Conservation (phyloP, 2,888 invertebrate species). For the Leptinotarsa juncta region DNA sequence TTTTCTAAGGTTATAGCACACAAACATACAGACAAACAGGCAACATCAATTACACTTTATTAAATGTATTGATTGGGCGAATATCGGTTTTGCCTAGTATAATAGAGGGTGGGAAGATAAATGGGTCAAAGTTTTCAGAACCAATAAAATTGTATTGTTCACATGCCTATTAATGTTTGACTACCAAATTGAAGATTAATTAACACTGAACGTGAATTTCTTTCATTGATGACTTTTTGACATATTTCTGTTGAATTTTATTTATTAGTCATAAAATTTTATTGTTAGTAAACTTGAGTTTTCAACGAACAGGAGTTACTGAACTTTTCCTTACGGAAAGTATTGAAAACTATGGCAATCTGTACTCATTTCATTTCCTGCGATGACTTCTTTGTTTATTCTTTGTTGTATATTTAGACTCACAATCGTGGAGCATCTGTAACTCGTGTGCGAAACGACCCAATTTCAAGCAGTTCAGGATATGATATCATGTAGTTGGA, state of each 20-base stretch:
- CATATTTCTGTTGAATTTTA: not conserved
- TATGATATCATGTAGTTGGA: constrained; percentile 14
- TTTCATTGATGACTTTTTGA: too few species aligned
- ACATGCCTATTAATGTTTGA: too few species aligned
- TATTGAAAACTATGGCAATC: constrained; percentile 27
- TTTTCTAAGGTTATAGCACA: too few species aligned
- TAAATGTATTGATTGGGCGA: too few species aligned
- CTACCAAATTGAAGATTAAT: too few species aligned
- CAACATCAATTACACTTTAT: too few species aligned
- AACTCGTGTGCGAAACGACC: constrained; percentile 45
- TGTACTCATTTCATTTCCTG: constrained; percentile 48
- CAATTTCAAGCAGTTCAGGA: constrained; percentile 35
- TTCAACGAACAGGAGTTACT: not conserved
- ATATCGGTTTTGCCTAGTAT: too few species aligned
- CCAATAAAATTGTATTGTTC: too few species aligned
- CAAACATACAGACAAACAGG: too few species aligned
- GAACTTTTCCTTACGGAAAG: constrained; percentile 19
- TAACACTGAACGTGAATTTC: too few species aligned
- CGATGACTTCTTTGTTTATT: constrained; percentile 55
- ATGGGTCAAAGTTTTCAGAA: too few species aligned
- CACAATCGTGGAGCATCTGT: constrained; percentile 48
- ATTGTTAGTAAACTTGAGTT: not conserved
- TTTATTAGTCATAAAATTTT: not conserved
- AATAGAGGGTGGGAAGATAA: too few species aligned
- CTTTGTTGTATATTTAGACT: constrained; percentile 52